These are phyloP conservation scores for Limnephilus lunatus DNA, from an alignment of 2,888 invertebrate species.

Conservation along the genomic window DNA sequence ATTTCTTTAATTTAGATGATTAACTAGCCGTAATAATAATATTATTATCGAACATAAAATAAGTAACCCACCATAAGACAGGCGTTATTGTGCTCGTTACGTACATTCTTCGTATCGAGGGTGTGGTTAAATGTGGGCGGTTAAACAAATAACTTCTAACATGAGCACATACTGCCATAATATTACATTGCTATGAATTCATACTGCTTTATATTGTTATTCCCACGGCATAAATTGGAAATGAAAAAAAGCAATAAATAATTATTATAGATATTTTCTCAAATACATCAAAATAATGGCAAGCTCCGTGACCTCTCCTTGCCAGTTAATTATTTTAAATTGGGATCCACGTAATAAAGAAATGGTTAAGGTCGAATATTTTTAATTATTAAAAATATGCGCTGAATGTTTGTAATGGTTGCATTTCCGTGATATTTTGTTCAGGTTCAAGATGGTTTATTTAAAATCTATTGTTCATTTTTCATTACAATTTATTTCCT, in stretches of 20 bases:
- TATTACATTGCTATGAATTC: too few relatives aligned
- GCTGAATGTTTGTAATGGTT: not conserved
- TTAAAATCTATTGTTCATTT: not conserved
- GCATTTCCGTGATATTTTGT: not conserved
- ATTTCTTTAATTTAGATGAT: not conserved
- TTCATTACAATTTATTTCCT: not conserved
- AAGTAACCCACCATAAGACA: not conserved
- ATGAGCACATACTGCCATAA: not conserved
- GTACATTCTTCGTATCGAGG: not conserved
- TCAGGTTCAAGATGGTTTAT: not conserved
- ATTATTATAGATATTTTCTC: not conserved
- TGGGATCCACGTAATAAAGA: not conserved
- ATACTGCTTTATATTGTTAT: not conserved
- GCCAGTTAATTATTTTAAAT: not conserved
- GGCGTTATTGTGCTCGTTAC: not conserved
- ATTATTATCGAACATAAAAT: not conserved
- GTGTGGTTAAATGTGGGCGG: not conserved
- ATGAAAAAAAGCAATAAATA: not conserved
- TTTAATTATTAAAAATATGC: not conserved
- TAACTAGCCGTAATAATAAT: not conserved
- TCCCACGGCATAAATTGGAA: not conserved
- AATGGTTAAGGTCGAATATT: not conserved
- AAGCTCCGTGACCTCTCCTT: not conserved
- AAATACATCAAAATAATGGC: not conserved
- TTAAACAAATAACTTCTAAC: not conserved